A percentile compares a stretch with the other conserved stretches of the same genome.
These are phyloP conservation scores for Prosopocoilus inquinatus DNA, from an alignment of 2,888 invertebrate species.

Conservation along the genomic window DNA sequence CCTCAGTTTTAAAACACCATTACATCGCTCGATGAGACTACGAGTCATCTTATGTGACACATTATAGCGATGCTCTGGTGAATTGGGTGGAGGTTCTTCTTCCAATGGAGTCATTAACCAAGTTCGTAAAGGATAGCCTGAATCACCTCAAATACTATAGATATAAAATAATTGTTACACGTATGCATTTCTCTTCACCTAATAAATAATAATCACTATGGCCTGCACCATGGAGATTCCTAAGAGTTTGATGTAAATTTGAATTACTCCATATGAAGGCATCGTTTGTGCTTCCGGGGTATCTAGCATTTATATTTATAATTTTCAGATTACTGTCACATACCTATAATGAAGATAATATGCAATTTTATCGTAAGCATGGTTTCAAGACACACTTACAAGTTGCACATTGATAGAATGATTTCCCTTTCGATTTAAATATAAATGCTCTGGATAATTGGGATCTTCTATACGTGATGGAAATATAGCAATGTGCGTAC, in stretches of 20 bases:
- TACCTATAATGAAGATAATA: not conserved
- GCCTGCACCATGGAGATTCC: not conserved
- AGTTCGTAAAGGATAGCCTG: too few species aligned
- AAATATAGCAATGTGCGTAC: slow-evolving; percentile 34
- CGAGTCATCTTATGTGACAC: slow-evolving; percentile 2
- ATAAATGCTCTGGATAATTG: slow-evolving; percentile 28
- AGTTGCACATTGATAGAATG: slow-evolving; percentile 12
- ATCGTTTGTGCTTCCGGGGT: slow-evolving; percentile 2
- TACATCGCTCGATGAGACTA: slow-evolving; percentile 11
- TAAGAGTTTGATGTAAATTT: not conserved
- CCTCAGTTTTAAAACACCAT: slow-evolving; percentile 15
- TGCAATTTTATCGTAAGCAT: not conserved
- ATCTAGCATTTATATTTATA: slow-evolving; percentile 1
- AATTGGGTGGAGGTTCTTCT: slow-evolving; percentile 12
- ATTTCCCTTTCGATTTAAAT: slow-evolving; percentile 33
- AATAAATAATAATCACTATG: slow-evolving; percentile 1
- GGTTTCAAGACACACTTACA: not conserved
- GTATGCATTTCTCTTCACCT: not conserved
- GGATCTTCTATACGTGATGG: slow-evolving; percentile 24
- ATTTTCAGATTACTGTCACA: not conserved
- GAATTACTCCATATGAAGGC: not conserved
- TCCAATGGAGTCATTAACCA: slow-evolving; percentile 18
- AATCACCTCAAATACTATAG: too few species aligned
- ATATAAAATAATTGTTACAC: not conserved
- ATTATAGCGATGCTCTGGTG: slow-evolving; percentile 15